A percentile compares a stretch with the other conserved stretches of the same genome.
These are phyloP conservation scores for Tragelaphus scriptus DNA, from an alignment of 2,113 vertebrate species.

Conservation along the genomic window DNA sequence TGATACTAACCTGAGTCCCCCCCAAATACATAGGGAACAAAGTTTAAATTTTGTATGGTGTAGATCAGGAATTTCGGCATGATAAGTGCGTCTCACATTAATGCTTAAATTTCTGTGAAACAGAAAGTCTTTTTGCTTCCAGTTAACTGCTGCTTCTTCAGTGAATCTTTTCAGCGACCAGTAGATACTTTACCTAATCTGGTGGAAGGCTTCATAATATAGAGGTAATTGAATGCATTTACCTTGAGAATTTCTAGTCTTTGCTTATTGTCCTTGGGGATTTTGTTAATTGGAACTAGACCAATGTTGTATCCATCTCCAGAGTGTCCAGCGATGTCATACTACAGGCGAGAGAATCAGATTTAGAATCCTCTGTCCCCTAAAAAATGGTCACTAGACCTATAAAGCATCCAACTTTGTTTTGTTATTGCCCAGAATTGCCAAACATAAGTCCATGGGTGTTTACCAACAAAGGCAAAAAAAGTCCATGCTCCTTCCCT, in stretches of 20 bases:
- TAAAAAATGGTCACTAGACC: neutral
- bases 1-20: neutral
- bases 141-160: neutral
- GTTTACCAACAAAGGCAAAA: neutral
- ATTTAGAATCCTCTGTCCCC: constrained; percentile 15
- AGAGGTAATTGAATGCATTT: constrained; percentile 46
- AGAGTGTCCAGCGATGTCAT: constrained; percentile 93
- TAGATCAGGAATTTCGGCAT: neutral
- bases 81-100: neutral
- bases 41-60: neutral
- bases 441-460: neutral
- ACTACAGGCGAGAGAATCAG: constrained; percentile 81
- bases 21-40: neutral
- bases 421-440: neutral
- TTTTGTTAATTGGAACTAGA: constrained; percentile 85
- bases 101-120: neutral
- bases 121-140: neutral
- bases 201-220: neutral
- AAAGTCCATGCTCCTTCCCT: neutral
- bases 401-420: neutral
- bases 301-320: constrained; percentile 91
- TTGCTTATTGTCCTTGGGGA: constrained; percentile 94
- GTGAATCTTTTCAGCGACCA: neutral
- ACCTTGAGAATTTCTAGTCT: constrained; percentile 96
- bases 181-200: neutral